Evolutionary conservation across 2,888 invertebrate genomes (phyloP).

Genomic region (Pedicia rivosa): DNA sequence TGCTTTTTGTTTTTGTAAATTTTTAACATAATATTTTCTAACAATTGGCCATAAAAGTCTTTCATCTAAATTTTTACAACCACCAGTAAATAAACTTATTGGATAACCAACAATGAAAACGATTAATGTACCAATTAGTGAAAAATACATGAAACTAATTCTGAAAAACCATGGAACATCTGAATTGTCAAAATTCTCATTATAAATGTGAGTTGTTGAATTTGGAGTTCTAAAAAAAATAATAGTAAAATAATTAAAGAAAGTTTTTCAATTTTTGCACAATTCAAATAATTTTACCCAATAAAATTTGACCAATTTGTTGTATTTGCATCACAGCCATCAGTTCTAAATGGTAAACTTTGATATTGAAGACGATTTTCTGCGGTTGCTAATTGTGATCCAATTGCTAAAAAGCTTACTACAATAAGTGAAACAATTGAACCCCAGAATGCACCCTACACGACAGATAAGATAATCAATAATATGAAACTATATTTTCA

Average conservation of each 20-base stretch:
- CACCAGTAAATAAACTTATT: constrained; percentile 41
- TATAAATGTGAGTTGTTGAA: background rate
- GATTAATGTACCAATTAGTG: constrained; percentile 42
- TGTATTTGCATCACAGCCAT: constrained; percentile 12
- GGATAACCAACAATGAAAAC: constrained; percentile 42
- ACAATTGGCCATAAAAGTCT: constrained; percentile 10
- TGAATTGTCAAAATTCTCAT: background rate
- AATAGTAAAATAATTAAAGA: no score
- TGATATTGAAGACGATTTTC: constrained; percentile 19
- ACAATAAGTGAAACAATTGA: constrained; percentile 34
- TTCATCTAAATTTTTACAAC: constrained; percentile 11
- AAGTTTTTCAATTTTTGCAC: no score
- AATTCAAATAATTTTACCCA: no score
- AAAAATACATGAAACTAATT: constrained; percentile 53
- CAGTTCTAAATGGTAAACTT: constrained; percentile 12
- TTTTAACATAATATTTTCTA: constrained; percentile 2
- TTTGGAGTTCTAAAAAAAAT: constrained; percentile 1
- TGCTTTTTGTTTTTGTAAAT: background rate
- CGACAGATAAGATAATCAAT: no score
- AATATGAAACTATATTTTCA: background rate
- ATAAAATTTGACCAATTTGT: no score
- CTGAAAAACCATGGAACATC: constrained; percentile 28
- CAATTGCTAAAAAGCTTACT: constrained; percentile 35
- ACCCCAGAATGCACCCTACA: constrained; percentile 41
- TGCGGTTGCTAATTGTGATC: constrained; percentile 31